A percentile compares a stretch with the other conserved stretches of the same genome.
phyloP scores from a whole-genome alignment of 2,797 vertebrate genomes.

The Dendrocincla fuliginosa region DNA sequence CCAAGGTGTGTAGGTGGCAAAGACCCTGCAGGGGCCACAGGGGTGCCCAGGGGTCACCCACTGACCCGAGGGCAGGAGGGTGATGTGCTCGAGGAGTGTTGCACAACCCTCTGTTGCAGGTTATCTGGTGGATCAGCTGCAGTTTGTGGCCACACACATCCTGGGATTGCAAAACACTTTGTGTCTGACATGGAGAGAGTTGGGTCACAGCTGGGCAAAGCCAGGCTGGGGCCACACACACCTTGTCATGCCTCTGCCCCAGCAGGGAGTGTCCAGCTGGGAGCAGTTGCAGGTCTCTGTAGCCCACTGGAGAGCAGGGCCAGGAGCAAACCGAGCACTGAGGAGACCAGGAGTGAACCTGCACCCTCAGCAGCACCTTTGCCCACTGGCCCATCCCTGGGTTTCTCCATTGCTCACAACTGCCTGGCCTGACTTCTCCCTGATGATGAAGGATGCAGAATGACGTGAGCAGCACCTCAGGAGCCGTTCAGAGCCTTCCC shows the following conservation, averaged over 20 bases:
- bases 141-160: neutral
- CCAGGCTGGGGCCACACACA: neutral
- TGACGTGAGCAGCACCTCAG: accelerated
- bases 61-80: neutral
- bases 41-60: neutral
- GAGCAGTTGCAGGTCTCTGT: neutral
- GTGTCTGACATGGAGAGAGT: neutral
- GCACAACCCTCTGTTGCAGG: neutral
- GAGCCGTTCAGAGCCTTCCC: neutral
- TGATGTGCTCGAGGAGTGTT: neutral
- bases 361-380: neutral
- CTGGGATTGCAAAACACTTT: neutral
- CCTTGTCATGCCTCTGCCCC: neutral
- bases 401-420: neutral
- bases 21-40: neutral
- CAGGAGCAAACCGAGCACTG: neutral
- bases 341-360: neutral
- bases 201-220: neutral
- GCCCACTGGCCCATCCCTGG: neutral
- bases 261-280: neutral
- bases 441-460: neutral
- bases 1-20: neutral
- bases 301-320: neutral
- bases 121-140: neutral
- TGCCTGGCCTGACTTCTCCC: neutral